phyloP scores from a whole-genome alignment of 1,140 invertebrate genomes.

The Adelges cooleyi region DNA sequence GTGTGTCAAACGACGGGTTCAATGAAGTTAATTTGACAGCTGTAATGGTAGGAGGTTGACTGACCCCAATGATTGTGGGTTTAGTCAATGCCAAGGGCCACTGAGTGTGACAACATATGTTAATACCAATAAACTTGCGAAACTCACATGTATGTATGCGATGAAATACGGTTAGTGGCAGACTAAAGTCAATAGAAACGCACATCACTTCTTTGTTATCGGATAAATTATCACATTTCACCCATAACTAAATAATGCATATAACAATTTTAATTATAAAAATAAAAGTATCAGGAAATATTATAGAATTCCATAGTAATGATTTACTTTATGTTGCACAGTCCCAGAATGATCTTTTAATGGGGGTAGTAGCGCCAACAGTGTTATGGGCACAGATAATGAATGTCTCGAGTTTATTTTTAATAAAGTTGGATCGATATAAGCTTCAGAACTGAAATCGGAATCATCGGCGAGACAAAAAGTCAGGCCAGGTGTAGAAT shows the following conservation, averaged over 20 bases:
- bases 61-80: slow-evolving; percentile 10
- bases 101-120: slow-evolving; percentile 1
- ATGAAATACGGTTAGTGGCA: slow-evolving; percentile 6
- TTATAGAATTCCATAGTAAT: no score
- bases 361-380: slow-evolving; percentile 1
- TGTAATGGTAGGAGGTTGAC: background rate
- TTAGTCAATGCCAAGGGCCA: background rate
- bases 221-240: slow-evolving; percentile 6
- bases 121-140: slow-evolving; percentile 10
- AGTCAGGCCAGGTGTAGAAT: slow-evolving; percentile 8
- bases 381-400: slow-evolving; percentile 6
- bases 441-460: slow-evolving; percentile 10
- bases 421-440: background rate
- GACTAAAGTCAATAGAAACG: slow-evolving; percentile 15
- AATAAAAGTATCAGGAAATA: no score
- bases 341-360: slow-evolving; percentile 2
- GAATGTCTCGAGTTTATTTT: background rate
- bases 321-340: slow-evolving; percentile 2
- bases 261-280: background rate
- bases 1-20: background rate
- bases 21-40: background rate
- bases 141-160: slow-evolving; percentile 10
- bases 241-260: slow-evolving; percentile 4
- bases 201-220: slow-evolving; percentile 8
- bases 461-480: slow-evolving; percentile 10